Base-by-base conservation (phyloP, 2,888 invertebrate genomes). In the Himalopsyche tibetana region DNA sequence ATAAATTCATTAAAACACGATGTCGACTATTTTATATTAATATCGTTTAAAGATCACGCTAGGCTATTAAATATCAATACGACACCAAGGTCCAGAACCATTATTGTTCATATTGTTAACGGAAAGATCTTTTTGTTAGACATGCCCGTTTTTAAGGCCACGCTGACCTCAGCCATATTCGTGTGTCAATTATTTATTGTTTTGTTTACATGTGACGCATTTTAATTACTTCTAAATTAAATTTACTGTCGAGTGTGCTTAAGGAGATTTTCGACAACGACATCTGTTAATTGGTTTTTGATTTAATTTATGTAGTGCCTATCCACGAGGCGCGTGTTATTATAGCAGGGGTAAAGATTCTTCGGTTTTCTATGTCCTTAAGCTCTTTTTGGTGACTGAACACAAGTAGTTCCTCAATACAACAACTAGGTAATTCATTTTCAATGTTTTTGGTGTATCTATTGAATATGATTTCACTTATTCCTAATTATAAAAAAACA, bases 151-250 rank as follows among this genome's bases (percentile, higher is more conserved):
- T 28, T 74, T 74, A 12, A 74, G 74, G 74, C 36, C 74, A 36
- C 12, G 74, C 36, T 74, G 74, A 74, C 74, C 74, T 74, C 36
- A 74, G 15, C 15, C 36, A 12, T 38, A 74, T 74, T 74, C 74
- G 74, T 74, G 38, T 74, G 74, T 74, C 74, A 74, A 74, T 74
- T 74, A 74, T 74, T 74, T 74, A 74, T 74, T 74, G 74, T 74
- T 74, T 74, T 74, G 74, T 74, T 74, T 74, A 74, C 74, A 74
- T 74, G 74, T 74, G 74, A 74, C 74, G 74, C 74, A 74, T 74
- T 74, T 36, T 74, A 38, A 74, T 74, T 74, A 74, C 74, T 36
- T 74, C 36, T 74, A 36, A 74, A 74, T 74, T 74, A 74, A 38
- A 74, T 74, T 74, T 74, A 36, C 74, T 11, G 38, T 74, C 74